Conservation (phyloP, 2,888 invertebrate genomes). For the Megalurothrips usitatus region DNA sequence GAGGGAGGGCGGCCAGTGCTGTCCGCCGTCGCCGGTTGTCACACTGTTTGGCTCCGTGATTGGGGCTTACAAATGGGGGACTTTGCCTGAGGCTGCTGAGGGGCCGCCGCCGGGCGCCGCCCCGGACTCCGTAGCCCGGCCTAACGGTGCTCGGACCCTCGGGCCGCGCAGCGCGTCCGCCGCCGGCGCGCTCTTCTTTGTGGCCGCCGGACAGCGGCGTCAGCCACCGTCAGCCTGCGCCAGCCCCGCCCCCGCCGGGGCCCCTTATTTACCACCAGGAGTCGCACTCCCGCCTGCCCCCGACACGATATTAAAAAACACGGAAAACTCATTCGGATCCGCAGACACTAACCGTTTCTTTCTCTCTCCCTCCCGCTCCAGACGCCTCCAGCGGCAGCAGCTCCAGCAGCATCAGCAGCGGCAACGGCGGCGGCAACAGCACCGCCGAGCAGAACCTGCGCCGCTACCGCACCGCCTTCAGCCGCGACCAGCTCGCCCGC, state of each 20-base stretch:
- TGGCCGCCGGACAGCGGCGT: no score
- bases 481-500: constrained; percentile 83
- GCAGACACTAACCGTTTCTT: not conserved
- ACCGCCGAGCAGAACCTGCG: constrained; percentile 62
- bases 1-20: not conserved
- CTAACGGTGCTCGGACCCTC: no score
- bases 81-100: not conserved
- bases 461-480: constrained; percentile 95
- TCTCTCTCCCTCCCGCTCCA: constrained; percentile 25
- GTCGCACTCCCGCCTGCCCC: constrained; percentile 27
- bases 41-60: not conserved
- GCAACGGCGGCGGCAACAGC: constrained; percentile 18
- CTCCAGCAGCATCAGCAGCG: constrained; percentile 22
- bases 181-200: no score
- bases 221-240: constrained; percentile 34
- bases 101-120: not conserved
- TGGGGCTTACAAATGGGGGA: not conserved
- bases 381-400: constrained; percentile 28
- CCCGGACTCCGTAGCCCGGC: no score
- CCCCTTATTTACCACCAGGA: no score
- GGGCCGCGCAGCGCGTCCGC: no score
- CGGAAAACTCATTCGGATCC: not conserved
- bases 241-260: constrained; percentile 22
- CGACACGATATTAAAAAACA: constrained; percentile 20
- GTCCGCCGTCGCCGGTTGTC: not conserved